Conservation (phyloP, 2,797 vertebrate species). For the Microctenopoma lineatum region DNA sequence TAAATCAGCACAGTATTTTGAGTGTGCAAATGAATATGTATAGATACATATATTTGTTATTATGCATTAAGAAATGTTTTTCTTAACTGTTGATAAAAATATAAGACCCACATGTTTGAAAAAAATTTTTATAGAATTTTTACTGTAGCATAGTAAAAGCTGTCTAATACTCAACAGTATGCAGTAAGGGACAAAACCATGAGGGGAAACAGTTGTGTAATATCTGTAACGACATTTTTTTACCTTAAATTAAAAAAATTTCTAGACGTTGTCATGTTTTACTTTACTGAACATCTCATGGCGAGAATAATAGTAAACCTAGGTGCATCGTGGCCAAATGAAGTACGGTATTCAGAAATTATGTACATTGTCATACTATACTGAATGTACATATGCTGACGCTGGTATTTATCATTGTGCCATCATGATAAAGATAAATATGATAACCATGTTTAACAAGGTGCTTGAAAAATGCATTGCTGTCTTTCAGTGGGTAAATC, state of each 20-base stretch:
- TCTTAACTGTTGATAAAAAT: conserved; percentile 14
- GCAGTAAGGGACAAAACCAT: conserved; percentile 5
- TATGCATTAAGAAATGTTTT: too few species aligned
- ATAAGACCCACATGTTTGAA: neutral
- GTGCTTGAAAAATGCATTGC: neutral
- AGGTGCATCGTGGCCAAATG: neutral
- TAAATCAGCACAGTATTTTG: conserved; percentile 31
- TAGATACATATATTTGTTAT: neutral
- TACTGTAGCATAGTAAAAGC: neutral
- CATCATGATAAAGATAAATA: neutral
- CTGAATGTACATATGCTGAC: neutral
- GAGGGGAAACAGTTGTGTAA: neutral
- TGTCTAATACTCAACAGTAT: neutral
- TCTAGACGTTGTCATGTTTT: neutral
- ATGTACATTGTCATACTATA: too few species aligned
- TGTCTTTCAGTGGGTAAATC: neutral
- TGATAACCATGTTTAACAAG: neutral
- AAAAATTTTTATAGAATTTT: conserved; percentile 3
- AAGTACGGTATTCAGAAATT: neutral
- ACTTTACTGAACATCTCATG: neutral
- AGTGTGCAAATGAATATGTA: conserved; percentile 5
- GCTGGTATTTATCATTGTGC: neutral
- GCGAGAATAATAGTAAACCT: neutral
- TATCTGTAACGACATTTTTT: conserved; percentile 41
- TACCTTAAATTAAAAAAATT: neutral